Conservation (phyloP, 2,113 vertebrate species). For the Phainopepla nitens region DNA sequence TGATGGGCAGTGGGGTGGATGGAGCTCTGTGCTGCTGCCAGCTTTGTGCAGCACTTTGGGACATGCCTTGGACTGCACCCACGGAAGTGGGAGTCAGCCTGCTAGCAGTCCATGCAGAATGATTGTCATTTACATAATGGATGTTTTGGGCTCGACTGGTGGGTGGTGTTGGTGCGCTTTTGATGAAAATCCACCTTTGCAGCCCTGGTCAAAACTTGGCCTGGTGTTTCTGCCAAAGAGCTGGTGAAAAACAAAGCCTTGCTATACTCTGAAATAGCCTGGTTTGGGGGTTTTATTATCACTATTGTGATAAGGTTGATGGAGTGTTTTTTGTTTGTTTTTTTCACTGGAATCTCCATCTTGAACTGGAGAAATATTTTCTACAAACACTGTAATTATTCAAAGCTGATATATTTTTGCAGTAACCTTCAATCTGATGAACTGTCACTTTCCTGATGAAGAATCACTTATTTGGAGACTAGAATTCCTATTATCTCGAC, state of each 20-base stretch:
- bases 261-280: neutral
- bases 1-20: neutral
- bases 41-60: neutral
- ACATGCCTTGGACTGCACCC: conserved; percentile 38
- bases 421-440: neutral
- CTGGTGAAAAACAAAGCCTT: neutral
- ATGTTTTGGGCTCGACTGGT: neutral
- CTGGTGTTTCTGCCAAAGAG: neutral
- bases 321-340: neutral
- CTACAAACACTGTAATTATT: conserved; percentile 13
- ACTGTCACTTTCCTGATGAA: neutral
- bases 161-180: neutral
- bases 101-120: neutral
- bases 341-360: neutral
- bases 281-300: neutral
- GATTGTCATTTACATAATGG: neutral
- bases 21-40: conserved; percentile 13
- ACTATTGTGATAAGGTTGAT: neutral
- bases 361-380: neutral
- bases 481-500: neutral
- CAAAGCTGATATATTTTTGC: neutral
- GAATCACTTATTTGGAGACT: neutral
- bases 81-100: neutral
- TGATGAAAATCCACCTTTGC: neutral
- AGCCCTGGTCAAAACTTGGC: neutral